These are phyloP conservation scores for Charaxes varanes DNA, from an alignment of 1,140 invertebrate species.

Conservation along the genomic window DNA sequence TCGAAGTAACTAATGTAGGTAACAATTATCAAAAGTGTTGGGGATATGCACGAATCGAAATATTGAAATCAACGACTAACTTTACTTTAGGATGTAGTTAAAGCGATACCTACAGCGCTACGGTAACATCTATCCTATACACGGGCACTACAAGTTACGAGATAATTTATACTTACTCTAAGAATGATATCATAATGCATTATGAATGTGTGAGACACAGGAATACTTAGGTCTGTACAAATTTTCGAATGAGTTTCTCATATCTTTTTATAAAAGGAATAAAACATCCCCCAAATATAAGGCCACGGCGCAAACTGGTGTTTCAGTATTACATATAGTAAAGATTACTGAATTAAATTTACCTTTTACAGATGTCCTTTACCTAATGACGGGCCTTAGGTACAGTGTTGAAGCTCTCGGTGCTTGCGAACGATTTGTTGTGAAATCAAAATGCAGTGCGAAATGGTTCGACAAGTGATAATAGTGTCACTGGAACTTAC, in stretches of 20 bases:
- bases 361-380: conserved; percentile 47
- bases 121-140: conserved; percentile 58
- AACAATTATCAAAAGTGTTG: conserved; percentile 68
- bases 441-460: conserved; percentile 31
- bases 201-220: conserved; percentile 43
- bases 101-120: conserved; percentile 63
- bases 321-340: conserved; percentile 68
- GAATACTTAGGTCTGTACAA: conserved; percentile 56
- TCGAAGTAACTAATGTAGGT: conserved; percentile 72
- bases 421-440: conserved; percentile 22
- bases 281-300: conserved; percentile 68
- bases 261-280: conserved; percentile 56
- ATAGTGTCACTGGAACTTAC: conserved; percentile 30
- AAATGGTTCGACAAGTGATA: conserved; percentile 17
- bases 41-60: conserved; percentile 69
- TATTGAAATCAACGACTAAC: conserved; percentile 63
- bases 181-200: conserved; percentile 40
- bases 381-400: conserved; percentile 53
- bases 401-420: conserved; percentile 40
- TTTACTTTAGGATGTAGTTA: conserved; percentile 55
- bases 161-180: conserved; percentile 47
- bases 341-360: conserved; percentile 57
- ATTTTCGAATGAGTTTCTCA: conserved; percentile 42
- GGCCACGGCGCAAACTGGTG: conserved; percentile 71
- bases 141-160: conserved; percentile 39